Base-by-base conservation (phyloP, 2,888 invertebrate species). In the Cyrtodaria siliqua region DNA sequence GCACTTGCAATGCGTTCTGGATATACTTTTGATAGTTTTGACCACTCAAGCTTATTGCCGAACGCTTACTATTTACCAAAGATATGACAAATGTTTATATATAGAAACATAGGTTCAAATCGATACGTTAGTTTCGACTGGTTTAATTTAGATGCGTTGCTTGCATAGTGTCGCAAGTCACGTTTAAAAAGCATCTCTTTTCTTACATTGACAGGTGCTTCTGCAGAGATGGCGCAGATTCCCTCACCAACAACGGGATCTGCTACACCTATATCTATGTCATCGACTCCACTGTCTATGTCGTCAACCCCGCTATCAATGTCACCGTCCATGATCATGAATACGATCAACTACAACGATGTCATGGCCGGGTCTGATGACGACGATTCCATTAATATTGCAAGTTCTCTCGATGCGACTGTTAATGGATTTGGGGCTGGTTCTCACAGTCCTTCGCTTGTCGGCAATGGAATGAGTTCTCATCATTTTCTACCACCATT, bases 301-400 rank as follows among this genome's bases (percentile, higher is more conserved):
- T 8, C 42, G 2, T 33, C 64, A 6, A 53, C 73, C 1, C 66
- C 74, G 1, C 42, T 74, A 26, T 63, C 75, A 8, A 74, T 80
- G 70, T 80, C 80, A 0, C 76, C 76, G 2, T 70, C 69, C 14
- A 68, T 75, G 68, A 76, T 80, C 2, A 78, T 81, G 74, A 73
- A 63, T 49, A 60, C 75, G 9, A 78, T 81, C 23, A 68, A 55
- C 61, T 81, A 81, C 63, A 62, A 16, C 14, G 81, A 81, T 53
- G 56, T 77, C 2, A 67, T 52, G 1, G 55, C 52, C 24, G 64
- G 68, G 0, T 74, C 66, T 3, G 73, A 73, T 16, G 78, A 76
- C 23, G 78, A 78, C 44, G 67, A 67, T 6, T 52, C 67, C 4
- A 56, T 82, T 16, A 27, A 52, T 16, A 38, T 74, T 2, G 44